Conservation (phyloP, 2,113 vertebrate genomes). For the human region GRCh38 chr4:113806501-113807000, state of each 20-base stretch:
- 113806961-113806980: background rate
- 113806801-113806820: background rate
- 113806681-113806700: background rate
- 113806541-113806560: background rate
- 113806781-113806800: background rate
- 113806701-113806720: background rate
- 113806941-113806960: background rate
- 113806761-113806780: background rate
- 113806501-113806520: background rate
- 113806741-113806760: background rate
- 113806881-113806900: background rate
- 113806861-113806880: background rate
- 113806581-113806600: background rate
- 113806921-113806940: background rate
- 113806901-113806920: background rate
- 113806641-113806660: background rate
- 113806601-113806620: background rate
- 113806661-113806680: background rate
- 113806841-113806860: background rate
- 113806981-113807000: background rate
- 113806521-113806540: background rate
- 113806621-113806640: background rate
- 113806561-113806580: background rate
- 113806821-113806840: background rate
- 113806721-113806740: background rate